A percentile compares a stretch with the other conserved stretches of the same genome.
Evolutionary conservation across 1,140 invertebrate species (phyloP).

Genomic region (Drosophila obscura): DNA sequence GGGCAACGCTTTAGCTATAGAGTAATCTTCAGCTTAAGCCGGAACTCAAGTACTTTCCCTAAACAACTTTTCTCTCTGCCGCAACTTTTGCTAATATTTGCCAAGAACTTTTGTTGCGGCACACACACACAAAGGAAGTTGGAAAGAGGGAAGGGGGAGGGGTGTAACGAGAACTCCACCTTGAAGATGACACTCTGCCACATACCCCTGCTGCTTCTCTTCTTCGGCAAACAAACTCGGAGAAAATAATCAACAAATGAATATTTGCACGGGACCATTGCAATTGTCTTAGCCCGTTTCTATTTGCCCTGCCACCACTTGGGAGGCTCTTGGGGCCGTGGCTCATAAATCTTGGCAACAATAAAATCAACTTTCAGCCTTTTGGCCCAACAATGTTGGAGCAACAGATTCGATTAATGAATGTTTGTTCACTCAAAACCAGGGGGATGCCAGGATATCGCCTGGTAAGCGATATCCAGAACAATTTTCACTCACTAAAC

Average conservation of each 20-base stretch:
- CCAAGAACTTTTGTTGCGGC: slow-evolving; percentile 40
- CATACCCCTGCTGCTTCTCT: background rate
- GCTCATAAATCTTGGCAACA: slow-evolving; percentile 74
- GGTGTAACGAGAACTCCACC: too few relatives aligned
- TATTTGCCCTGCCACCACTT: slow-evolving; percentile 12
- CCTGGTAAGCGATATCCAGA: slow-evolving; percentile 54
- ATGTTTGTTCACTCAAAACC: slow-evolving; percentile 60
- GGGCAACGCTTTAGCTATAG: slow-evolving; percentile 1
- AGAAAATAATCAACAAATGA: slow-evolving; percentile 71
- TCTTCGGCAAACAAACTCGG: too few relatives aligned
- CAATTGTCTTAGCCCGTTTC: slow-evolving; percentile 23
- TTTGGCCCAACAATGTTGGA: slow-evolving; percentile 17
- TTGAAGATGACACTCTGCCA: slow-evolving; percentile 11
- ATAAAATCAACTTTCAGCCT: slow-evolving; percentile 58
- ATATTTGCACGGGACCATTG: slow-evolving; percentile 58
- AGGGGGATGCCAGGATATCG: slow-evolving; percentile 7
- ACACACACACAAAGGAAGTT: background rate
- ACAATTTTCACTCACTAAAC: slow-evolving; percentile 71
- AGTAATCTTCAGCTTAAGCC: too few relatives aligned
- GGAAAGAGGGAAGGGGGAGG: background rate
- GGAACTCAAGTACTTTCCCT: too few relatives aligned
- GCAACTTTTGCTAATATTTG: slow-evolving; percentile 58
- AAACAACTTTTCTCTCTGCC: too few relatives aligned
- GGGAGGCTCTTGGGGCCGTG: slow-evolving; percentile 17
- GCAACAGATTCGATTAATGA: slow-evolving; percentile 81